Conservation (phyloP, 1,140 invertebrate genomes). For the Tetragonula clypearis region DNA sequence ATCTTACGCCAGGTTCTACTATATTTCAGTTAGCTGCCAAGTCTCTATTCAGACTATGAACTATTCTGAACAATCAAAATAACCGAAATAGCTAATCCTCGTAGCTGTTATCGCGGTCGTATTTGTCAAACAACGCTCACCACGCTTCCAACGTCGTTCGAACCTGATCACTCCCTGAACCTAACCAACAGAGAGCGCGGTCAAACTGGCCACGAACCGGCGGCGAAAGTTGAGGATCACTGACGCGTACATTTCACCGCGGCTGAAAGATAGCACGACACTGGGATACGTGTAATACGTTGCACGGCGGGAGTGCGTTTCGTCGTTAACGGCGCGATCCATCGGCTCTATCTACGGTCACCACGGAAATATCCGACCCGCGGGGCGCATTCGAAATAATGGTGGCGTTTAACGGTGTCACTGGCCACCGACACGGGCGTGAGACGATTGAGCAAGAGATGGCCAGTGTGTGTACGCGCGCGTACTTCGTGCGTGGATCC, state of each 20-base stretch:
- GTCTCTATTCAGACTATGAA: too few species aligned
- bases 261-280: conserved; percentile 41
- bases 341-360: conserved; percentile 60
- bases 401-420: conserved; percentile 70
- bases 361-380: conserved; percentile 65
- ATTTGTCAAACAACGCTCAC: background rate
- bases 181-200: background rate
- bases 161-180: too few species aligned
- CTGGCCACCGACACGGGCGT: conserved; percentile 58
- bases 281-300: conserved; percentile 35
- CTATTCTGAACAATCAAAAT: background rate
- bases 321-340: conserved; percentile 48
- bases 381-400: conserved; percentile 67
- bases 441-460: conserved; percentile 69
- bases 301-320: conserved; percentile 41
- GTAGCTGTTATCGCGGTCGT: background rate
- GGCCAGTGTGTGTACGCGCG: background rate
- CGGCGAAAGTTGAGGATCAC: conserved; percentile 37
- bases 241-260: conserved; percentile 45
- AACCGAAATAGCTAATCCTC: background rate
- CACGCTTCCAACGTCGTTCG: background rate
- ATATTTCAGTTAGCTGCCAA: too few species aligned
- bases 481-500: conserved; percentile 51
- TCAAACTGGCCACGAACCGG: too few species aligned
- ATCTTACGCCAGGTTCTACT: background rate